Evolutionary conservation across 37 sponge, comb jelly and placozoan genomes (phyloP).

Genomic region (Beroe forskalii): DNA sequence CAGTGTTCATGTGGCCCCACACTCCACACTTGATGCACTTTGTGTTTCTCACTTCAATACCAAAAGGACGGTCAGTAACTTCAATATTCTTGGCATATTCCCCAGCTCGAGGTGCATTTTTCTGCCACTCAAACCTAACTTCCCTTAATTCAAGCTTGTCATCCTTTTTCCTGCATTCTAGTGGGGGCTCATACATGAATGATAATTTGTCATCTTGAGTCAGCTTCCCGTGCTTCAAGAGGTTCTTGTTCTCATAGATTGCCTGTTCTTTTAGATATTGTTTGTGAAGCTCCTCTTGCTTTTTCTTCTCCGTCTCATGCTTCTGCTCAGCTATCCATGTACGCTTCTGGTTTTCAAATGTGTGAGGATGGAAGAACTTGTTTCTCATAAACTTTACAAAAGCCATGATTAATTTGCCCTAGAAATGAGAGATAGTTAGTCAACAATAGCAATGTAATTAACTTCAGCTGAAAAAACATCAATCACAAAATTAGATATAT

Average conservation of each 20-base stretch:
- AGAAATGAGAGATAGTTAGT: no score
- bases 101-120: slow-evolving; percentile 67
- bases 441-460: no score
- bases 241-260: slow-evolving; percentile 68
- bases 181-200: slow-evolving; percentile 96
- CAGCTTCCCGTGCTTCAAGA: slow-evolving; percentile 32
- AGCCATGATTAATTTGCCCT: slow-evolving; percentile 32
- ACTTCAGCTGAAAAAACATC: no score
- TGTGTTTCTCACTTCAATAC: slow-evolving; percentile 81
- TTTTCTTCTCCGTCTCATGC: slow-evolving; percentile 78
- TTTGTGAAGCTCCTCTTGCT: slow-evolving; percentile 75
- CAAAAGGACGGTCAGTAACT: slow-evolving; percentile 69
- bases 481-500: no score
- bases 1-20: slow-evolving; percentile 93
- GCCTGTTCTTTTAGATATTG: slow-evolving; percentile 92
- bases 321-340: slow-evolving; percentile 85
- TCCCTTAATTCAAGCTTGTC: slow-evolving; percentile 59
- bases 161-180: slow-evolving; percentile 71
- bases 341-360: slow-evolving; percentile 78
- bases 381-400: slow-evolving; percentile 69
- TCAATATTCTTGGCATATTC: slow-evolving; percentile 66
- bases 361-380: slow-evolving; percentile 88
- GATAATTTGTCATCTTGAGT: slow-evolving; percentile 73
- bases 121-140: slow-evolving; percentile 92
- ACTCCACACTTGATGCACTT: slow-evolving; percentile 93